Evolutionary conservation across 2,113 vertebrate species (phyloP).

Genomic region (Ammospiza nelsoni): DNA sequence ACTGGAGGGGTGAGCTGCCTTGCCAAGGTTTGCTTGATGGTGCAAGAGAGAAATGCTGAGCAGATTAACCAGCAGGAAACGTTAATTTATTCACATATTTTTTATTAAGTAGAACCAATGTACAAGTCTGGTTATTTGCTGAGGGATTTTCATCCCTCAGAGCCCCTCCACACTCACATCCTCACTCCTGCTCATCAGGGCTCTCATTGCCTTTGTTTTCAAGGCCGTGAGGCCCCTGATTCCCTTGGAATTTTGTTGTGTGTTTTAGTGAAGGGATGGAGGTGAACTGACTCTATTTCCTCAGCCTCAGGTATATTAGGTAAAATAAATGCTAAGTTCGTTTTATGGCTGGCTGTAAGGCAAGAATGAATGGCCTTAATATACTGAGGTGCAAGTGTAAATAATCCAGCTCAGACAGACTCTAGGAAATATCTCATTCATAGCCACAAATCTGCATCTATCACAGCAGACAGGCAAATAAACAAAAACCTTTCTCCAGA

Average conservation of each 20-base stretch:
- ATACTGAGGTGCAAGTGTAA: background rate
- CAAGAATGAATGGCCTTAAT: background rate
- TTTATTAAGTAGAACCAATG: constrained; percentile 9
- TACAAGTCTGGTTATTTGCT: background rate
- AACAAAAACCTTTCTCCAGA: background rate
- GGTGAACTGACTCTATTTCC: background rate
- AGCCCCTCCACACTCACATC: background rate
- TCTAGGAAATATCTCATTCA: background rate
- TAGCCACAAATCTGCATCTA: background rate
- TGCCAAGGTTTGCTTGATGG: background rate
- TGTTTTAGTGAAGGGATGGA: background rate
- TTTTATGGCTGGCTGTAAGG: background rate
- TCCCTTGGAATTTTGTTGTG: background rate
- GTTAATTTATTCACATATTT: background rate
- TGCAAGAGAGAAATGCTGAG: background rate
- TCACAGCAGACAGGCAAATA: background rate
- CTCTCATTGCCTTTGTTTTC: rapidly evolving
- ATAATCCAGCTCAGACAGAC: background rate
- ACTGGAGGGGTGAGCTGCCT: background rate
- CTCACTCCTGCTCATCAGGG: rapidly evolving
- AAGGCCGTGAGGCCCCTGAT: background rate
- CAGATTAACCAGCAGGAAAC: background rate
- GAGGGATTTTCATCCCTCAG: background rate
- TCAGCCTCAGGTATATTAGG: background rate
- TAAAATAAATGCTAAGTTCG: background rate